A percentile compares a stretch with the other conserved stretches of the same genome.
Conservation (phyloP, 2,888 invertebrate genomes). For the Dastarcus helophoroides region DNA sequence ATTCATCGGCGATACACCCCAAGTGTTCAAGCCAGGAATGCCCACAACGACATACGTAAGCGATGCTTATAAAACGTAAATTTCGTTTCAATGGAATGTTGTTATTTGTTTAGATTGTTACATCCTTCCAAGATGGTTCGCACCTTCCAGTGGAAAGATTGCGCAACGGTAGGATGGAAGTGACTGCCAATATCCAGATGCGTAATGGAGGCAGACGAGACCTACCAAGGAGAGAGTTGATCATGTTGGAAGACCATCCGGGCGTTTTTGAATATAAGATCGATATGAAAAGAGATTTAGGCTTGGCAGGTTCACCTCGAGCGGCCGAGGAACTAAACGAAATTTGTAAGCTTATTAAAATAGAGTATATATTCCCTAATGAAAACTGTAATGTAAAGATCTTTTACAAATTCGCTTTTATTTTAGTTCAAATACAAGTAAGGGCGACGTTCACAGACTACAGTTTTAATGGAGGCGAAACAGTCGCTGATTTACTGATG, state of each 20-base stretch:
- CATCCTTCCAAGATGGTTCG: conserved; percentile 86
- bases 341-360: conserved; percentile 24
- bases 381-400: too few relatives aligned
- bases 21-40: conserved; percentile 93
- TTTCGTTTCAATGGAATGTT: conserved; percentile 23
- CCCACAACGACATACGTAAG: conserved; percentile 58
- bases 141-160: conserved; percentile 55
- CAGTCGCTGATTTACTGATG: conserved; percentile 57
- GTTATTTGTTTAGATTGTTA: conserved; percentile 51
- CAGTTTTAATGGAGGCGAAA: too few relatives aligned
- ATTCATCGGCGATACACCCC: conserved; percentile 82
- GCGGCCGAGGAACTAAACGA: conserved; percentile 27
- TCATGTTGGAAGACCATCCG: conserved; percentile 52
- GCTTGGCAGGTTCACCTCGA: conserved; percentile 30
- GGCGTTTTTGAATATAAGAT: conserved; percentile 78
- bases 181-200: conserved; percentile 52
- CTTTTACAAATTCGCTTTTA: too few relatives aligned
- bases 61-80: conserved; percentile 13
- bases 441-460: too few relatives aligned
- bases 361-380: too few relatives aligned
- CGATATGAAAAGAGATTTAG: conserved; percentile 59
- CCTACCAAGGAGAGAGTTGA: conserved; percentile 48
- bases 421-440: too few relatives aligned
- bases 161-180: conserved; percentile 51
- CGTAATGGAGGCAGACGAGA: conserved; percentile 52